Conservation (phyloP, 1,140 invertebrate species). For the Arion vulgaris region DNA sequence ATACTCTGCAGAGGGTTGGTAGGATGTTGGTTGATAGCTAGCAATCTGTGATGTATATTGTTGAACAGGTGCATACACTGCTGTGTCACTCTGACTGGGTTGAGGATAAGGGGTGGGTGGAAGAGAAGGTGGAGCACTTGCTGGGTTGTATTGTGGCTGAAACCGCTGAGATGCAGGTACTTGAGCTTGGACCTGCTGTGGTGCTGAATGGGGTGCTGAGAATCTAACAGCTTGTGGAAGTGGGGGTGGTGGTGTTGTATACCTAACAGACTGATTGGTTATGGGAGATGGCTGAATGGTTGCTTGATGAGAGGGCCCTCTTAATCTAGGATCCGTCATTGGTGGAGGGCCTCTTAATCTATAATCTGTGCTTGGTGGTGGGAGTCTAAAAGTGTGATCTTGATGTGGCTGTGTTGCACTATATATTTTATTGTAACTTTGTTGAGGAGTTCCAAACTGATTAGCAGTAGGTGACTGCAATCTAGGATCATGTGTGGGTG, state of each 20-base stretch:
- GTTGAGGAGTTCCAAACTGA: background rate
- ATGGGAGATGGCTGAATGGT: background rate
- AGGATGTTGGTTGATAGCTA: background rate
- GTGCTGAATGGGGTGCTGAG: background rate
- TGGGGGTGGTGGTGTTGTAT: background rate
- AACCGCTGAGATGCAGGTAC: slow-evolving; percentile 8
- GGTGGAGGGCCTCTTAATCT: slow-evolving; percentile 3
- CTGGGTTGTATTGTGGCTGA: background rate
- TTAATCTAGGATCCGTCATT: background rate
- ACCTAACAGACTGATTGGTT: background rate
- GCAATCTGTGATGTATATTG: background rate
- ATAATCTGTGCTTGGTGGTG: background rate
- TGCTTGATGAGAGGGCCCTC: background rate
- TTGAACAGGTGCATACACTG: background rate
- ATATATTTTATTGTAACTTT: background rate
- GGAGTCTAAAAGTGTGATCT: background rate
- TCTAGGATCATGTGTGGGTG: background rate
- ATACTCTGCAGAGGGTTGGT: background rate
- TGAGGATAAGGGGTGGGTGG: background rate
- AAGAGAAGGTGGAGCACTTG: background rate
- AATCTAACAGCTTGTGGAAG: background rate
- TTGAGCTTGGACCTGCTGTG: background rate
- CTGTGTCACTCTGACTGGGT: background rate
- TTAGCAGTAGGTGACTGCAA: background rate
- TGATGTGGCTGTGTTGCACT: background rate